Percentiles rank a stretch among this genome's conserved stretches.
Evolutionary conservation across 2,113 vertebrate species (phyloP).

Genomic region (Prietella phreatophila): DNA sequence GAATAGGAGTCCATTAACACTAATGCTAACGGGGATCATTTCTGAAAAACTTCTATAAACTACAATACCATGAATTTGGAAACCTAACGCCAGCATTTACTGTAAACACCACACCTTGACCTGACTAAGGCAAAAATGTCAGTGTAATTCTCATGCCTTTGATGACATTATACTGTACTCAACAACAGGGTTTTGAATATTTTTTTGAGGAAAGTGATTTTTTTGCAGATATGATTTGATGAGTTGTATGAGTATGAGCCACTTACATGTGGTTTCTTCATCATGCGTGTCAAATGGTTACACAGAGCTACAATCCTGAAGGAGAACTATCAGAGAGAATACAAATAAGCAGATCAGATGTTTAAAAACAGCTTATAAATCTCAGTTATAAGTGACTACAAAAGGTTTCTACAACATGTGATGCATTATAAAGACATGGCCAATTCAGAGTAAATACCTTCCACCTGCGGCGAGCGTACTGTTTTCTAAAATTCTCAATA

Average conservation of each 20-base stretch:
- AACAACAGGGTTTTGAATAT: neutral
- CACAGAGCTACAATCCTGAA: conserved; percentile 88
- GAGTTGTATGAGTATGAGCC: neutral
- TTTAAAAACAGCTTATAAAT: neutral
- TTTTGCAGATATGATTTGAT: neutral
- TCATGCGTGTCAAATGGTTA: conserved; percentile 89
- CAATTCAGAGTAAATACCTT: conserved; percentile 74
- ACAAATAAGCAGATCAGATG: neutral
- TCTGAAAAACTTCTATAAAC: neutral
- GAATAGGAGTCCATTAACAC: neutral
- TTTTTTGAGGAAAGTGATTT: neutral
- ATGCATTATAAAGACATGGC: neutral
- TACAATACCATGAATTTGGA: neutral
- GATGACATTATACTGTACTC: neutral
- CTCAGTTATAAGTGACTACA: neutral
- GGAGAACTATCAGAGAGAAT: conserved; percentile 75
- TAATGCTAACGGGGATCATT: neutral
- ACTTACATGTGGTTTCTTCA: conserved; percentile 82
- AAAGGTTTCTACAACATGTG: neutral
- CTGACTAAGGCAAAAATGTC: conserved; percentile 12
- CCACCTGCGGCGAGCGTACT: conserved; percentile 87
- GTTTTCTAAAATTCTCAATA: conserved; percentile 90
- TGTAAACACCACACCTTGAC: conserved; percentile 20
- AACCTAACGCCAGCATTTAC: conserved; percentile 14
- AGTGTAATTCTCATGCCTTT: conserved; percentile 28